Base-by-base conservation (phyloP, 2,113 vertebrate genomes). In the Oryzias celebensis region DNA sequence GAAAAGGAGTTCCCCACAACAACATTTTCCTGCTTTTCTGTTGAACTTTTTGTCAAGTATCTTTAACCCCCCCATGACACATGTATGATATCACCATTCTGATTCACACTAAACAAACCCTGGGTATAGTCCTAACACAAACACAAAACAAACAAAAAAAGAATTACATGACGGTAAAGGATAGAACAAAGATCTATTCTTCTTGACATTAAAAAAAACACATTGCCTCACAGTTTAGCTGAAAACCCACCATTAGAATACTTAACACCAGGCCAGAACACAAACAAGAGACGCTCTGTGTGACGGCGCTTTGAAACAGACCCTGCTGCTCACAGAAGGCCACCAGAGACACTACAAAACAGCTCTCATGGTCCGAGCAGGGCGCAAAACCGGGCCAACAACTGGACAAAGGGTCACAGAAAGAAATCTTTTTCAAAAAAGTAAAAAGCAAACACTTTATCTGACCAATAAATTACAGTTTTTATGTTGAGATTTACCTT, bases 251-350 rank as follows among this genome's bases (percentile, higher is more conserved):
- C 82, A 86, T 88, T 87, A 87, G 85, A 81, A 88, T 84, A 86
- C 85, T 79, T 84, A 85, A 89, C 85, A 70, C 65, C 63, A 65
- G 75, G 75, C 79, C 84, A 81, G 81, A 54, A 56, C 68, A 65
- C 62, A 68, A 82, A 86, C 85, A 88, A 87, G 81, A 83, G 88
- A 4, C 41, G 49, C 80, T 82, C 77, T 89, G 84, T 89, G 83
- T 77, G 77, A 79, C 62, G 42, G 56, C 31, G 66, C 85, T 83
- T 87, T 85, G 86, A 88, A 85, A 84, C 75, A n/a, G 72, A 82
- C 71, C 74, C 73, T 42, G 67, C 65, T 36, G 77, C 74, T 78
- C 60, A 80, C 84, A 85, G 79, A 87, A 82, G 80, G 80, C 82
- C 68, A 78, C 77, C 85, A 88, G 85, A 71, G 78, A 77, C 62